Evolutionary conservation across 1,140 invertebrate species (phyloP).

Genomic region (Macrosteles quadrilineatus): DNA sequence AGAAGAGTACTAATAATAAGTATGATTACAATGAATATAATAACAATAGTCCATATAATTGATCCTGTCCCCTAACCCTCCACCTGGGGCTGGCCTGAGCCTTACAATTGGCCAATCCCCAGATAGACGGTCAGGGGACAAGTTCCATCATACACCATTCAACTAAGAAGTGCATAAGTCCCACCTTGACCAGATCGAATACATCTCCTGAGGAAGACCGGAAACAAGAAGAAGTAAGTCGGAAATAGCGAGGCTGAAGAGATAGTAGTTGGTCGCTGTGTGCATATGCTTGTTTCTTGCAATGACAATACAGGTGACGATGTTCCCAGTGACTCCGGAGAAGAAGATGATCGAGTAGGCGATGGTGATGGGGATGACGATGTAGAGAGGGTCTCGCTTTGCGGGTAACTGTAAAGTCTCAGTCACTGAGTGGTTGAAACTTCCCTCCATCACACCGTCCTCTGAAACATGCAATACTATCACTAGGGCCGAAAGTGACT

Average conservation of each 20-base stretch:
- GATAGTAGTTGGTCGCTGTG: slow-evolving; percentile 81
- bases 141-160: too few relatives aligned
- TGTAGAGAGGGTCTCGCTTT: slow-evolving; percentile 53
- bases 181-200: slow-evolving; percentile 73
- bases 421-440: slow-evolving; percentile 76
- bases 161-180: too few relatives aligned
- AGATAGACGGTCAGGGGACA: too few relatives aligned
- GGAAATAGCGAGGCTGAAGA: slow-evolving; percentile 85
- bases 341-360: slow-evolving; percentile 76
- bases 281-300: slow-evolving; percentile 79
- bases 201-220: slow-evolving; percentile 76
- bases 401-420: slow-evolving; percentile 37
- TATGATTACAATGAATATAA: too few relatives aligned
- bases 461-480: neutral
- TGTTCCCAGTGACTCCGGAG: slow-evolving; percentile 80
- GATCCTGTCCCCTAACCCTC: too few relatives aligned
- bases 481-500: too few relatives aligned
- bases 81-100: too few relatives aligned
- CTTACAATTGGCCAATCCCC: too few relatives aligned
- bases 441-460: slow-evolving; percentile 45
- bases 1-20: too few relatives aligned
- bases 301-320: slow-evolving; percentile 85
- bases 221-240: slow-evolving; percentile 79
- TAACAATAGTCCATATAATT: too few relatives aligned
- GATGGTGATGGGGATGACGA: slow-evolving; percentile 65